phyloP scores from a whole-genome alignment of 2,113 vertebrate genomes.

The Rhinopomastus cyanomelas region DNA sequence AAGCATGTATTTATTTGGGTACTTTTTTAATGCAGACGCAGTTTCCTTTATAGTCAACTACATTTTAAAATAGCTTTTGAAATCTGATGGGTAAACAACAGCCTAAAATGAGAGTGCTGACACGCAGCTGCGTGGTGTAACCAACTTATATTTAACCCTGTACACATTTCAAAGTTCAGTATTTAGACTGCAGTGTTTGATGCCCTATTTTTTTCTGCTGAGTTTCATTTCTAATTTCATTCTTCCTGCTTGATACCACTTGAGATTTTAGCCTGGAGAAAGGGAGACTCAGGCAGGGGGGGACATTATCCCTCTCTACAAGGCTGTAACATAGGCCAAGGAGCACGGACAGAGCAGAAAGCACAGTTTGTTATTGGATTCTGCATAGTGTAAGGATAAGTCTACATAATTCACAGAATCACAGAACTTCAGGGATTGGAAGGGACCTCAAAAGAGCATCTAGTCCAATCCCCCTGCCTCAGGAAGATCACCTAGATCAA shows the following conservation, averaged over 20 bases:
- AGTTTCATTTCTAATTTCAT: conserved; percentile 23
- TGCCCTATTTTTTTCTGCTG: not conserved
- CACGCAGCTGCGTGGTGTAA: not conserved
- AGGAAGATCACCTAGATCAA: too few species aligned
- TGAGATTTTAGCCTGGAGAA: too few species aligned
- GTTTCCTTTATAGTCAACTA: not conserved
- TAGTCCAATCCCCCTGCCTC: too few species aligned
- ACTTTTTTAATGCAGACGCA: not conserved
- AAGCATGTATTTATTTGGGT: not conserved
- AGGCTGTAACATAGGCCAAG: too few species aligned
- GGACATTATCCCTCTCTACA: too few species aligned
- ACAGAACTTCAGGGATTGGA: too few species aligned
- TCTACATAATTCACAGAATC: too few species aligned
- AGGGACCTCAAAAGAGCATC: too few species aligned
- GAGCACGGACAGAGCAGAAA: too few species aligned
- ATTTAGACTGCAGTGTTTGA: conserved; percentile 1
- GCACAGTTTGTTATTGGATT: too few species aligned
- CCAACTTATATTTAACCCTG: conserved; percentile 18
- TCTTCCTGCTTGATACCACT: not conserved
- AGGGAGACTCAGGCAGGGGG: too few species aligned
- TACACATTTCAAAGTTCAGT: not conserved
- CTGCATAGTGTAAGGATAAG: too few species aligned
- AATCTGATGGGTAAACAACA: conserved; percentile 23
- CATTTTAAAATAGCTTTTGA: not conserved
- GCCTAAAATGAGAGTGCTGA: conserved; percentile 7